These are phyloP conservation scores for Talpa occidentalis DNA, from an alignment of 2,113 vertebrate genomes.

Conservation along the genomic window DNA sequence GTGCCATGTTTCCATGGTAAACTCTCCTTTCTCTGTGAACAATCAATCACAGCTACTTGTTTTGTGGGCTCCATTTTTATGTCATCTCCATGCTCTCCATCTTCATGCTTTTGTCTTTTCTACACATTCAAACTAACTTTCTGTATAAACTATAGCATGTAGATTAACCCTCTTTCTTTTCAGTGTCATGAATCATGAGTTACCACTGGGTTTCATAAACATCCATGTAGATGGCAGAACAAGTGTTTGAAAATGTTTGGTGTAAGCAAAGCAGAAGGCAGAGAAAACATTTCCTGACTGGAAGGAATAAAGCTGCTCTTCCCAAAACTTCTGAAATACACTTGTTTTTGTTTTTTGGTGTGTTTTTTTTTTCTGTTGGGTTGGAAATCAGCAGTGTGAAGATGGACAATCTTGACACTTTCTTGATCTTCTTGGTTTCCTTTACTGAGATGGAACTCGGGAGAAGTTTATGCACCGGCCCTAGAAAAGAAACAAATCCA, in stretches of 20 bases:
- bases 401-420: constrained; percentile 41
- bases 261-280: constrained; percentile 57
- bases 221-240: constrained; percentile 30
- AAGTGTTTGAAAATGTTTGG: constrained; percentile 57
- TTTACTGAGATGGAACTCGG: constrained; percentile 89
- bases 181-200: neutral
- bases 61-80: constrained; percentile 65
- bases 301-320: constrained; percentile 65
- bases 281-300: constrained; percentile 60
- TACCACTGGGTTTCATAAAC: neutral
- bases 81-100: neutral
- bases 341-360: constrained; percentile 52
- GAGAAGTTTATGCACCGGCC: constrained; percentile 96
- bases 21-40: constrained; percentile 80
- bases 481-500: constrained; percentile 81
- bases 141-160: neutral
- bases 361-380: constrained; percentile 66
- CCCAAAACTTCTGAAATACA: constrained; percentile 68
- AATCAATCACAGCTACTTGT: constrained; percentile 86
- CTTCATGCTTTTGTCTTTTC: constrained; percentile 30
- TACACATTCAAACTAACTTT: constrained; percentile 15
- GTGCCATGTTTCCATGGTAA: constrained; percentile 82
- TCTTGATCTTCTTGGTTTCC: constrained; percentile 46
- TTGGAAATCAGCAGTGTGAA: constrained; percentile 64
- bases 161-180: neutral